Evolutionary conservation across 2,797 vertebrate genomes (phyloP), one percentile per base, ranked within the genome.

Genomic region (Huso huso): DNA sequence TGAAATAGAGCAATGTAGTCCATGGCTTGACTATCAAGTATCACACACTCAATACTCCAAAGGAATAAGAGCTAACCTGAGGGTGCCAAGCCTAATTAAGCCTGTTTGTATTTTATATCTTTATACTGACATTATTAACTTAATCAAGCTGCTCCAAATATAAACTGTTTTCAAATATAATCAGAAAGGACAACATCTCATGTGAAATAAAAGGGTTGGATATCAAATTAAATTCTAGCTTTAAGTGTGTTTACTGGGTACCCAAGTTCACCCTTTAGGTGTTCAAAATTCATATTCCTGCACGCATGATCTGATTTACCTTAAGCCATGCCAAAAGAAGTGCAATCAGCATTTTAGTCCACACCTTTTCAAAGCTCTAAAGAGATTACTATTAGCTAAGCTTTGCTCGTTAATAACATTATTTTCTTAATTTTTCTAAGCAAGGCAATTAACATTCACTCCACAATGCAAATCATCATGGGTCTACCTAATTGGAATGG

Each of bases 51-150:
- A 82, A 81, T 81, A 81, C 81, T 82, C 76, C 53, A 60, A 67
- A 68, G 86, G 87, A 87, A 87, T 85, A 85, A 83, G 85, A 89
- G 87, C 88, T 89, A 91, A 90, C 87, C 87, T 85, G 83, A 85
- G 84, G 53, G 83, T 86, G 86, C 81, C 86, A 87, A 85, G 84
- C 78, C 86, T 85, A 89, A 90, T 90, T 88, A 91, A 79, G 86
- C 77, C 86, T 89, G 87, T 87, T 81, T 83, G 86, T 84, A 86
- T 87, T 89, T 86, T 83, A 83, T 84, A 88, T 90, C 84, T 71
- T 70, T 76, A 81, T 79, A 82, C 79, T 82, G 80, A 83, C 85
- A 89, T 89, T 87, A 91, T 48, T 10, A 37, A 83, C 74, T 81
- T 88, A 89, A 90, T 90, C 87, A 89, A 88, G 87, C 84, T 71